These are phyloP conservation scores for Xestoiulus laeticollis DNA, from an alignment of 2,888 invertebrate genomes.

Conservation along the genomic window DNA sequence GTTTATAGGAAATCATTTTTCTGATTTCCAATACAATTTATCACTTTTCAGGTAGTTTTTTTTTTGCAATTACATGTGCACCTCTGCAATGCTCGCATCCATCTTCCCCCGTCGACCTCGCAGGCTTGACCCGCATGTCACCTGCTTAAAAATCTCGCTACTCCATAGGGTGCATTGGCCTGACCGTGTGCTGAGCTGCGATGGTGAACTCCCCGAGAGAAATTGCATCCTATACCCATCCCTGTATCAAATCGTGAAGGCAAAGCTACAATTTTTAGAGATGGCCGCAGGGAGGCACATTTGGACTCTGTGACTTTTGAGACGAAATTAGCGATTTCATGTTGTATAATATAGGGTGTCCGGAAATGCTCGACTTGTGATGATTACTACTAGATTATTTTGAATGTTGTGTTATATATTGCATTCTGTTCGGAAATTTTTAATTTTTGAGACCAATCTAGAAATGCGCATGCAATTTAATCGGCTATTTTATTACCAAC, in stretches of 20 bases:
- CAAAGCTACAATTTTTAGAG: not conserved
- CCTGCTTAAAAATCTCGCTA: slow-evolving; percentile 17
- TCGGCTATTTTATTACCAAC: no score
- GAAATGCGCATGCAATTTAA: no score
- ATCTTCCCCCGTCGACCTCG: slow-evolving; percentile 12
- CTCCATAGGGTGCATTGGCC: slow-evolving; percentile 36
- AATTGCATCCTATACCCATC: not conserved
- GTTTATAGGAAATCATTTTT: not conserved
- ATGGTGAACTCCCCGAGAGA: slow-evolving; percentile 17
- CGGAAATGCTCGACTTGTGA: no score
- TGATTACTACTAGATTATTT: no score
- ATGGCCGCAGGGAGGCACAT: slow-evolving; percentile 8
- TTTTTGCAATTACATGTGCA: not conserved
- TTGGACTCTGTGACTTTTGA: not conserved
- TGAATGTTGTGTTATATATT: no score
- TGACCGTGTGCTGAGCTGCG: not conserved
- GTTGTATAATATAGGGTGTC: no score
- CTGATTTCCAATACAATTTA: slow-evolving; percentile 15
- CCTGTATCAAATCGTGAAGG: not conserved
- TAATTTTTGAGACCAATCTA: no score
- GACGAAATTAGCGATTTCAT: not conserved
- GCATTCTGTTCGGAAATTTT: no score
- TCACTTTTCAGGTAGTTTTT: not conserved
- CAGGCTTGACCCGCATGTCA: slow-evolving; percentile 28
- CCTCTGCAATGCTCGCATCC: not conserved